These are phyloP conservation scores for Leptura quadrifasciata DNA, from an alignment of 2,888 invertebrate species.

Conservation along the genomic window DNA sequence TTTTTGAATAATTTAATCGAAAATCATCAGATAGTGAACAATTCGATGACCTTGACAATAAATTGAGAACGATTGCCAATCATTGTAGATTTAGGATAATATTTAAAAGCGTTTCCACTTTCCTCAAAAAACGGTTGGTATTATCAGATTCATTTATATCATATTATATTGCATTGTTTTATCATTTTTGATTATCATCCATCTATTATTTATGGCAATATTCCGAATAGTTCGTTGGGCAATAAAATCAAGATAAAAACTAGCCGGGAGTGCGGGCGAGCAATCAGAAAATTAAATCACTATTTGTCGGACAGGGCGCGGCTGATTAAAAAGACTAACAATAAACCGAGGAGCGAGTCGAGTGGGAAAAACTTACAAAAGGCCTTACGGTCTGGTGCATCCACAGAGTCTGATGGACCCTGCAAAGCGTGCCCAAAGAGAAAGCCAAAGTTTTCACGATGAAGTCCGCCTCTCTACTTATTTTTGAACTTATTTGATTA, in stretches of 20 bases:
- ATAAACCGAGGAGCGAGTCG: slow-evolving; percentile 18
- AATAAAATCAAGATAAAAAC: background rate
- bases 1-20: no score
- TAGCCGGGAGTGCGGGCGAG: slow-evolving; percentile 19
- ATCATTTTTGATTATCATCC: no score
- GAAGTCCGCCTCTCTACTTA: background rate
- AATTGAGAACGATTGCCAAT: no score
- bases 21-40: no score
- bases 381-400: slow-evolving; percentile 26
- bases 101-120: no score
- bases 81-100: no score
- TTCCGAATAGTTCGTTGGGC: background rate
- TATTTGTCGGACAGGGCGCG: slow-evolving; percentile 32
- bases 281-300: slow-evolving; percentile 48
- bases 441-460: background rate
- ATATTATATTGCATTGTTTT: no score
- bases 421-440: background rate
- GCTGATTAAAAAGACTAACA: slow-evolving; percentile 21
- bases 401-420: background rate
- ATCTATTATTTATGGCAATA: background rate
- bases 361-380: slow-evolving; percentile 32
- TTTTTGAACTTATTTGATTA: background rate
- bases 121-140: no score
- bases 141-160: no score
- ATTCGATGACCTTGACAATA: no score